Conservation (phyloP, 2,113 vertebrate species). For the Channa argus region DNA sequence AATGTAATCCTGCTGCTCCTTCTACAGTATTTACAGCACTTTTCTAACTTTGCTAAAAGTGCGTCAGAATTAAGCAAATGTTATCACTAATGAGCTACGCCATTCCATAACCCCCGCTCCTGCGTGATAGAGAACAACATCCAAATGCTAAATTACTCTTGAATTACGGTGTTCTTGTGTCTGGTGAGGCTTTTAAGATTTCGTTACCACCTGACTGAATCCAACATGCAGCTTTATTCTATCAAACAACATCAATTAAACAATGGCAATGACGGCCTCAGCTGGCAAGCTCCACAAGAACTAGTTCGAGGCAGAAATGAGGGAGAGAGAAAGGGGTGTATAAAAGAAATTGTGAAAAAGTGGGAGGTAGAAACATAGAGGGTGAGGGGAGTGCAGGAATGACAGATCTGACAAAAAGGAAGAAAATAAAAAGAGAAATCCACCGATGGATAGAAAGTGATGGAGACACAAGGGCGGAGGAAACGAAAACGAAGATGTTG, state of each 20-base stretch:
- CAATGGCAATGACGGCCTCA: conserved; percentile 47
- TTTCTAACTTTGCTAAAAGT: conserved; percentile 37
- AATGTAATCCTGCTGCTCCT: conserved; percentile 44
- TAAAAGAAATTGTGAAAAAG: conserved; percentile 6
- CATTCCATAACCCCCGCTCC: neutral
- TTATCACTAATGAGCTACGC: neutral
- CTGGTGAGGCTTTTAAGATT: conserved; percentile 15
- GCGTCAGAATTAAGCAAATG: neutral
- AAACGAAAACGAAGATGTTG: neutral
- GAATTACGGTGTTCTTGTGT: neutral
- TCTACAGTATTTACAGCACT: conserved; percentile 19
- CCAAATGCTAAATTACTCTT: neutral
- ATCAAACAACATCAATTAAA: conserved; percentile 70
- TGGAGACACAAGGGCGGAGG: neutral
- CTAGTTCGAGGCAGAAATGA: conserved; percentile 72
- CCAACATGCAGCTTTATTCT: conserved; percentile 61
- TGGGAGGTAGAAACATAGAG: neutral
- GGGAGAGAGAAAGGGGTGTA: neutral
- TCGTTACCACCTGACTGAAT: conserved; percentile 43
- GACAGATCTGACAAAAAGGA: conserved; percentile 1
- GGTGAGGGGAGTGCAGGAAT: neutral
- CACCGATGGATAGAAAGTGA: conserved; percentile 14
- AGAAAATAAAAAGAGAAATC: neutral
- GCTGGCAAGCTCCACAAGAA: conserved; percentile 53
- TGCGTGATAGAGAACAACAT: neutral